A percentile compares a stretch with the other conserved stretches of the same genome.
Conservation (phyloP, 2,113 vertebrate species). For the Rhynchopsitta pachyrhyncha region DNA sequence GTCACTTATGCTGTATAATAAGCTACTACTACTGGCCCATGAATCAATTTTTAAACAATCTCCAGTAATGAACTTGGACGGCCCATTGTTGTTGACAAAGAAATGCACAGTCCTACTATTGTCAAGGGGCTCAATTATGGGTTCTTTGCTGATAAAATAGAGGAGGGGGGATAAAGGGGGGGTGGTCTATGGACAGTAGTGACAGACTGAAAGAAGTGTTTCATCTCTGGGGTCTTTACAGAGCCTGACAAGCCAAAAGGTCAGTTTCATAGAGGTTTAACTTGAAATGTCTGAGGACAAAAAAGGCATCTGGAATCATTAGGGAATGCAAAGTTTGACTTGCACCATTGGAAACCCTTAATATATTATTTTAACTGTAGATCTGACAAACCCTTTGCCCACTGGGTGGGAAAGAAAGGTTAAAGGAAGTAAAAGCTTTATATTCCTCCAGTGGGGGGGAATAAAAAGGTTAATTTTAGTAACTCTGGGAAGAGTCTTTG, state of each 20-base stretch:
- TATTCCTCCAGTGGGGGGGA: conserved; percentile 43
- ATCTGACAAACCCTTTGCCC: conserved; percentile 39
- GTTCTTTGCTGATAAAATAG: conserved; percentile 70
- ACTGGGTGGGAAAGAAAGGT: conserved; percentile 50
- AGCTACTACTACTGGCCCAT: conserved; percentile 78
- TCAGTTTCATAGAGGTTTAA: conserved; percentile 53
- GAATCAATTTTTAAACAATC: conserved; percentile 77
- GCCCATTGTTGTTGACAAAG: conserved; percentile 72
- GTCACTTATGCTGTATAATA: conserved; percentile 80
- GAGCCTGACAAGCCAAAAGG: conserved; percentile 57
- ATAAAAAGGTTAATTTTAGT: conserved; percentile 62
- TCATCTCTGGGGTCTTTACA: conserved; percentile 40
- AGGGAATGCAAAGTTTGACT: conserved; percentile 67
- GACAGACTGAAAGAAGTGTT: conserved; percentile 65
- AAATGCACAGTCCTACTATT: conserved; percentile 75
- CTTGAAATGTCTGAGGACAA: conserved; percentile 7
- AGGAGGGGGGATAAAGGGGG: background rate
- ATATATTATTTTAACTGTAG: conserved; percentile 66
- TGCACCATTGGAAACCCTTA: conserved; percentile 55
- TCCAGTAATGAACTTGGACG: conserved; percentile 82
- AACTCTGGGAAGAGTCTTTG: conserved; percentile 50
- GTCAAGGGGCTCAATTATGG: conserved; percentile 74
- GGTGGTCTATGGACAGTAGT: conserved; percentile 23
- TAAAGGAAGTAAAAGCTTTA: conserved; percentile 58
- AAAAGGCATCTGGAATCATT: conserved; percentile 66